A percentile compares a stretch with the other conserved stretches of the same genome.
Conservation (phyloP, 1,140 invertebrate genomes). For the Drosophila truncata region DNA sequence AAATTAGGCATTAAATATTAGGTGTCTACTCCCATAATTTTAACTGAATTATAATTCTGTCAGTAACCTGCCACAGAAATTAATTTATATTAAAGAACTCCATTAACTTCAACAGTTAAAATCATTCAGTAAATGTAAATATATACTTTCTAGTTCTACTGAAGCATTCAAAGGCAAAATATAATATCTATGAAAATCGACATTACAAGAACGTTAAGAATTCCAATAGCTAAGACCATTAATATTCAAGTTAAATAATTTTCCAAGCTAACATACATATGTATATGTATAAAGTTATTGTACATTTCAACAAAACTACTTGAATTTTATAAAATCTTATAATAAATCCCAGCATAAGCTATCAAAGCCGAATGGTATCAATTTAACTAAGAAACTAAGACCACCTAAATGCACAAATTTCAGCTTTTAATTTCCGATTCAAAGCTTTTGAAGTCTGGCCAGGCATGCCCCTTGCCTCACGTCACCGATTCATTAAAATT, state of each 20-base stretch:
- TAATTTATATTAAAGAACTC: neutral
- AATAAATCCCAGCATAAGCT: neutral
- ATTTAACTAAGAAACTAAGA: constrained; percentile 3
- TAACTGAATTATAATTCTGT: neutral
- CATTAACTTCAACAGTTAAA: neutral
- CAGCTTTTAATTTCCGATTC: constrained; percentile 27
- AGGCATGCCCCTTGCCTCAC: neutral
- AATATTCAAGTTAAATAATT: neutral
- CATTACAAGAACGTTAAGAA: neutral
- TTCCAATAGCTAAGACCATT: neutral
- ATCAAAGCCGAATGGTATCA: neutral
- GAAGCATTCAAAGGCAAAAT: neutral
- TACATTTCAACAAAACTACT: neutral
- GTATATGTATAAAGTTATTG: neutral
- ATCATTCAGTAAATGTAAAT: neutral
- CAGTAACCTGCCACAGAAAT: neutral
- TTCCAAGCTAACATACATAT: too few species aligned
- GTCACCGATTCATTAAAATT: constrained; percentile 24
- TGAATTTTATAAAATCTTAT: neutral
- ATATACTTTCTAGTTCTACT: neutral
- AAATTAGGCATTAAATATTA: neutral
- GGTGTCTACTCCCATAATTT: neutral
- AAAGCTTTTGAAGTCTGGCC: constrained; percentile 31
- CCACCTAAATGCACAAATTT: neutral
- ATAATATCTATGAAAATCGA: neutral